Evolutionary conservation across 2,113 vertebrate species (phyloP).

Genomic region (Numida meleagris): DNA sequence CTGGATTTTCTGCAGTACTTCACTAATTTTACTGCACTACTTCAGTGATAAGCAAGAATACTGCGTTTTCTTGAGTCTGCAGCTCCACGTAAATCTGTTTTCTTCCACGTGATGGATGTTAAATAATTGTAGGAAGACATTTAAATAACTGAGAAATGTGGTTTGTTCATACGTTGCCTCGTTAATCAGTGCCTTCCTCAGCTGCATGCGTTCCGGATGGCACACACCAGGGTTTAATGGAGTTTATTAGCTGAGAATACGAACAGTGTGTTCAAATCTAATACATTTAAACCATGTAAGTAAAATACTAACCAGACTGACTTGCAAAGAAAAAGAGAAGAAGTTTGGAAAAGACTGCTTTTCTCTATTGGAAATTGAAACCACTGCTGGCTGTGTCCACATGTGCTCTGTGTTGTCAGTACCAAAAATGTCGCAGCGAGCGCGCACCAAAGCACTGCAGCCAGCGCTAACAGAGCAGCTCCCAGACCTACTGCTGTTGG

Average conservation of each 20-base stretch:
- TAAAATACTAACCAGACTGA: constrained; percentile 5
- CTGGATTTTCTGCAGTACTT: constrained; percentile 46
- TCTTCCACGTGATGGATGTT: constrained; percentile 61
- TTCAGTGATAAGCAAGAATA: constrained; percentile 48
- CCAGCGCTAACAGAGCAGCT: constrained; percentile 56
- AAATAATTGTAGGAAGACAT: constrained; percentile 67
- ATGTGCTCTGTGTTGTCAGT: not conserved
- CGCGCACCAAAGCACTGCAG: not conserved
- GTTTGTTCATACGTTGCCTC: constrained; percentile 60
- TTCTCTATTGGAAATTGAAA: not conserved
- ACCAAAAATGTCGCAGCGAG: not conserved
- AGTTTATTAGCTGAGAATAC: constrained; percentile 13
- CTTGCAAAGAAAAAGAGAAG: not conserved
- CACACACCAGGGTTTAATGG: not conserved
- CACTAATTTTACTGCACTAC: not conserved
- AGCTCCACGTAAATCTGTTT: constrained; percentile 11
- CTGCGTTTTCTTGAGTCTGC: constrained; percentile 33
- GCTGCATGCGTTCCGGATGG: not conserved
- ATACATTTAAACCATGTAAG: not conserved
- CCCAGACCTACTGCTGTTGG: constrained; percentile 49
- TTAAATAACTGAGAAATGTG: constrained; percentile 55
- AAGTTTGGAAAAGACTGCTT: constrained; percentile 9
- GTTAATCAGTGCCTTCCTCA: constrained; percentile 44
- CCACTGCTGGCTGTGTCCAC: not conserved
- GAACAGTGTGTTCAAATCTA: not conserved